Base-by-base conservation (phyloP, 2,888 invertebrate species). In the Lypha dubia region DNA sequence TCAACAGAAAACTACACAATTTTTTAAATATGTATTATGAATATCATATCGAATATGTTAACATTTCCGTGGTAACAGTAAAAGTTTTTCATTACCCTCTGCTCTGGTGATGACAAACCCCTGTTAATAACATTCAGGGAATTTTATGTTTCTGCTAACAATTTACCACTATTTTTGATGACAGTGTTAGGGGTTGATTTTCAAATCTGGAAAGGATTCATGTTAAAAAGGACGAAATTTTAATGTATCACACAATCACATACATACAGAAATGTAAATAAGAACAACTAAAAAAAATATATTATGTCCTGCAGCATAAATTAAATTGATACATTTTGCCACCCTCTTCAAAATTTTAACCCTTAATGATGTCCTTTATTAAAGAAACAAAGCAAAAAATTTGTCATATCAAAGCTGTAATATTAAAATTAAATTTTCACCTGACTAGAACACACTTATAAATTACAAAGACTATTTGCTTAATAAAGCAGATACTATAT, bases 111-210 rank as follows among this genome's bases (percentile, higher is more conserved):
- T 11, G 6, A 56, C 58, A n/a, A 4, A 11, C 2, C 44, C 3
- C 62, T 81, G 73, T 77, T 44, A 46, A 0, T 53, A 38, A 80
- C 73, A 80, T 67, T 71, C 62, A 49, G 41, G 28, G 4, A 28
- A 32, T 63, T 38, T 35, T 17, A 15, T 28, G 44, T 24, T 32
- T 1, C 41, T 74, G 62, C 65, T 68, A 70, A 53, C 74, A 77
- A 77, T 51, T 77, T 77, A 81, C 84, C 77, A 35, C 49, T 84
- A 81, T 84, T 77, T 80, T 15, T 9, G 0, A 7, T 20, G n/a
- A 15, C 11, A 22, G 11, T 3, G 20, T 9, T 49, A 35, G 60
- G 67, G 80, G 51, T 65, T 62, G 60, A 15, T 67, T 67, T 49
- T 20, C 13, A 11, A 24, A 32, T 0, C n/a, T 44, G 17, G 5